A percentile compares a stretch with the other conserved stretches of the same genome.
Conservation (phyloP, 2,888 invertebrate genomes). For the Pyrrhia umbra region DNA sequence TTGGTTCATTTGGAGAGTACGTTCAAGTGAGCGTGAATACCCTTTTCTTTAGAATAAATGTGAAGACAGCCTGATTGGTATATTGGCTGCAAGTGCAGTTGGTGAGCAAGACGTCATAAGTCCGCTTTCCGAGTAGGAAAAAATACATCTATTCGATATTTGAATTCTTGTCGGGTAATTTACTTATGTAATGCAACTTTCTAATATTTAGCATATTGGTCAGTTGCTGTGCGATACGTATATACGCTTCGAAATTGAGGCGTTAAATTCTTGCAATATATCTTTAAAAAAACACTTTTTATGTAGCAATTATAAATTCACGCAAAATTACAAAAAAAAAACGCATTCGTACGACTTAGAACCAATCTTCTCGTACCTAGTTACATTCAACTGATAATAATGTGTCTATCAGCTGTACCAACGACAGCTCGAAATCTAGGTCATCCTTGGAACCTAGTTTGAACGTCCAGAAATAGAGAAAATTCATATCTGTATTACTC, state of each 20-base stretch:
- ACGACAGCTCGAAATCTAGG: constrained; percentile 33
- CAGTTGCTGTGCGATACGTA: background rate
- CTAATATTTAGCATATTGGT: background rate
- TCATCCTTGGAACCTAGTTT: constrained; percentile 34
- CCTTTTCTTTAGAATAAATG: no score
- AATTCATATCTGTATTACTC: constrained; percentile 28
- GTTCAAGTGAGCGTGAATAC: no score
- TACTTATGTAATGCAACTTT: no score
- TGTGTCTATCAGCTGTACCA: constrained; percentile 6
- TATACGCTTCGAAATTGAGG: no score
- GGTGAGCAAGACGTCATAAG: background rate
- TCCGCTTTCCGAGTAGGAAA: background rate
- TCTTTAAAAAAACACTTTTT: no score
- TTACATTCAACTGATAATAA: constrained; percentile 16
- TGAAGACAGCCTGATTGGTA: background rate
- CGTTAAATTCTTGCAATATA: background rate
- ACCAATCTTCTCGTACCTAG: constrained; percentile 1
- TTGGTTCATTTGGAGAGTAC: no score
- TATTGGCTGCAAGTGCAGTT: background rate
- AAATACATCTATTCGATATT: no score
- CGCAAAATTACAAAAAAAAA: background rate
- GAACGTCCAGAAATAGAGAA: constrained; percentile 37
- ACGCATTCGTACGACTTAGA: background rate
- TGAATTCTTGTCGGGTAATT: no score
- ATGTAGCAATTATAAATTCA: background rate